These are phyloP conservation scores for Tiphia femorata DNA, from an alignment of 2,888 invertebrate genomes.

Conservation along the genomic window DNA sequence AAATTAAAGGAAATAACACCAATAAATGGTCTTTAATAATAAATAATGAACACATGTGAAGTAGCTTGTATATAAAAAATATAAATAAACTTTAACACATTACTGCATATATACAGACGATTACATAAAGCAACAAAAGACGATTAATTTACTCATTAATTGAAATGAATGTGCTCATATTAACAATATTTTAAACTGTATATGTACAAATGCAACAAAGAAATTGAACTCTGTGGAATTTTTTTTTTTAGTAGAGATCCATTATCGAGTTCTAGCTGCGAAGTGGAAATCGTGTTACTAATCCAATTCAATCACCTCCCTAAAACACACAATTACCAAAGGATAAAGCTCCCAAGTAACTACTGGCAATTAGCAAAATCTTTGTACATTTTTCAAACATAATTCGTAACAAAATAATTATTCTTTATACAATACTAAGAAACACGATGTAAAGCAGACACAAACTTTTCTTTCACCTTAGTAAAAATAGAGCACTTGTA, in stretches of 20 bases:
- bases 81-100: not conserved
- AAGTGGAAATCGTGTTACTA: constrained; percentile 35
- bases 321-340: constrained; percentile 51
- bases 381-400: no score
- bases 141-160: no score
- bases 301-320: constrained; percentile 52
- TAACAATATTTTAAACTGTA: constrained; percentile 5
- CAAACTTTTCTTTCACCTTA: constrained; percentile 12
- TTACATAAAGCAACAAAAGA: no score
- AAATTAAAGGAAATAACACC: not conserved
- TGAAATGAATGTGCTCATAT: not conserved
- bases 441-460: constrained; percentile 5
- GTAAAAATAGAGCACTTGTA: constrained; percentile 9
- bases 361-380: no score
- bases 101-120: no score
- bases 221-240: constrained; percentile 12
- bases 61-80: not conserved
- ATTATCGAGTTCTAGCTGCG: constrained; percentile 28
- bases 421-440: constrained; percentile 6
- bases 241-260: constrained; percentile 26
- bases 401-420: constrained; percentile 18
- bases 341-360: constrained; percentile 16
- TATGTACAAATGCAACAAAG: constrained; percentile 27
- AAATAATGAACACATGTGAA: constrained; percentile 7
- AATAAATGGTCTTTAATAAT: constrained; percentile 12